These are phyloP conservation scores for Myotis brandtii DNA, from an alignment of 2,113 vertebrate species.

Conservation along the genomic window DNA sequence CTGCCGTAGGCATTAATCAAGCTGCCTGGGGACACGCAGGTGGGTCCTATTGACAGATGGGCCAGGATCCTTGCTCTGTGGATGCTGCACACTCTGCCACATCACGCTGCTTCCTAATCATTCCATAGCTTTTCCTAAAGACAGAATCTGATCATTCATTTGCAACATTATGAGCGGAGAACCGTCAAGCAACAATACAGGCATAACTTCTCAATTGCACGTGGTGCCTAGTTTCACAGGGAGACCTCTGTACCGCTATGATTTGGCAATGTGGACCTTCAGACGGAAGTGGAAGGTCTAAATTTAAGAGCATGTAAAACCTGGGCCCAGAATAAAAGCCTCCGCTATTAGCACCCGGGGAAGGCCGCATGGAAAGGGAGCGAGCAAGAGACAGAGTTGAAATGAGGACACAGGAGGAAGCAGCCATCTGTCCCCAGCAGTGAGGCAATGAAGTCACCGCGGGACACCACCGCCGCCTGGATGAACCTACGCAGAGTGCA, in stretches of 20 bases:
- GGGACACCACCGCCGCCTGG: background rate
- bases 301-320: slow-evolving; percentile 18
- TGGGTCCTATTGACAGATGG: background rate
- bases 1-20: background rate
- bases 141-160: slow-evolving; percentile 30
- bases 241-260: too few relatives aligned
- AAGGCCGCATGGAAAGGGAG: slow-evolving; percentile 75
- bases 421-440: slow-evolving; percentile 67
- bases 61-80: background rate
- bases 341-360: slow-evolving; percentile 75
- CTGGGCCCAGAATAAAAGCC: slow-evolving; percentile 58
- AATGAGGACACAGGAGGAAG: slow-evolving; percentile 71
- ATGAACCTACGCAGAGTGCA: background rate
- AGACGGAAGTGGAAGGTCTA: background rate
- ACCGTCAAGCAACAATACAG: background rate
- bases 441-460: slow-evolving; percentile 60
- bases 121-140: slow-evolving; percentile 44
- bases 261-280: background rate
- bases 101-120: background rate
- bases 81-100: background rate
- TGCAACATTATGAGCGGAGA: background rate
- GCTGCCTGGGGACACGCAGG: background rate
- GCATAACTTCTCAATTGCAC: background rate
- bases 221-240: background rate
- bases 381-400: slow-evolving; percentile 64